Percentiles rank a stretch among this genome's conserved stretches.
phyloP scores from a whole-genome alignment of 2,113 vertebrate genomes.

The Gobius niger region DNA sequence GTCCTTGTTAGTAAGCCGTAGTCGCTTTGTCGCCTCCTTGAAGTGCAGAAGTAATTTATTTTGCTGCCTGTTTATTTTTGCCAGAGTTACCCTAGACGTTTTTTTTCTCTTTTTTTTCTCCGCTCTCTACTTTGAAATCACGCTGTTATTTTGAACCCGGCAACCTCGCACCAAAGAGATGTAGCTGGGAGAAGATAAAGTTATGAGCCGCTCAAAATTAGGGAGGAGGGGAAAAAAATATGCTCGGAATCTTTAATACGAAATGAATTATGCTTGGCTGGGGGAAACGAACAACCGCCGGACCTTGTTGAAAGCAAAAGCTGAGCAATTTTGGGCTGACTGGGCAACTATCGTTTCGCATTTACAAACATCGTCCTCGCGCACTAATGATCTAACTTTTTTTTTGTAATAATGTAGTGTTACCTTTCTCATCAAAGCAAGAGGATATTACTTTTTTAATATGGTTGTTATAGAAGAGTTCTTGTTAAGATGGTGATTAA shows the following conservation, averaged over 20 bases:
- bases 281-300: constrained; percentile 30
- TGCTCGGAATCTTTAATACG: constrained; percentile 45
- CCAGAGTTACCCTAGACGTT: constrained; percentile 1
- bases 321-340: constrained; percentile 30
- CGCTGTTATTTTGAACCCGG: constrained; percentile 34
- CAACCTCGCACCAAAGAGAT: constrained; percentile 21
- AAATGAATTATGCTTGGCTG: constrained; percentile 30
- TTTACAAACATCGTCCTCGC: constrained; percentile 39
- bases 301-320: constrained; percentile 33
- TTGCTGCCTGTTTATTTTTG: constrained; percentile 16
- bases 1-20: constrained; percentile 11
- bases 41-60: constrained; percentile 10
- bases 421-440: constrained; percentile 18
- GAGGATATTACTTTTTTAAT: constrained; percentile 21
- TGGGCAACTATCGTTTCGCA: constrained; percentile 15
- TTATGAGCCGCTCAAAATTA: constrained; percentile 39
- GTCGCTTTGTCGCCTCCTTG: constrained; percentile 4
- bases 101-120: constrained; percentile 23
- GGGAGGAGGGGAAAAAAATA: background rate
- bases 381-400: constrained; percentile 35
- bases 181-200: constrained; percentile 44
- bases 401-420: constrained; percentile 17
- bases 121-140: constrained; percentile 23
- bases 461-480: constrained; percentile 4
- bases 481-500: constrained; percentile 7